Evolutionary conservation across 2,113 vertebrate species (phyloP), one percentile per base, ranked within the genome.

Genomic region (Vimba vimba): DNA sequence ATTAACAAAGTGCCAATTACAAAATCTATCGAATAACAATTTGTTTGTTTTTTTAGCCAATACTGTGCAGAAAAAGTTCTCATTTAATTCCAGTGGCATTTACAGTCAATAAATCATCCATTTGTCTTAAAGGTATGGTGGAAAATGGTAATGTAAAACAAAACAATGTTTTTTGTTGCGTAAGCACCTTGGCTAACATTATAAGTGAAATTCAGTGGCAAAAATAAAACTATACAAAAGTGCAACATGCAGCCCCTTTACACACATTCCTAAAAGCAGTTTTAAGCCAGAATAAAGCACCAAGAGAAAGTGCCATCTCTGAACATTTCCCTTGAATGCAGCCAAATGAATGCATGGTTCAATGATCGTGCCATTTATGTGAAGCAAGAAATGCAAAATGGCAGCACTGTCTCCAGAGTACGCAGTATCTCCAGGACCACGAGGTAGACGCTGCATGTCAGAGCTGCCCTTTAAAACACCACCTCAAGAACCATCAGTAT

Each of bases 261-360:
- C 2, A 71, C 33, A 23, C 39, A 23, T 71, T 71, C 68, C 68
- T 71, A 71, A 69, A 69, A 12, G 33, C 68, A 71, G 19, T 23
- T 69, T 69, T 2, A 39, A 71, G 33, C 33, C 68, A 71, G 33
- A 71, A 62, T 76, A 19, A 1, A 73, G 79, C 5, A 23, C 45
- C 17, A 21, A 73, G 75, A 12, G 60, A 47, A 45, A 25, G 47
- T 43, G 52, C 43, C 17, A 15, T 81, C 87, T 60, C 27, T 87
- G 86, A 88, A 89, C 2, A 17, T 43, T 71, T 39, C 68, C 68
- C 68, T 23, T 71, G 33, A 71, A 71, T 12, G 33, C 86, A 89
- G 88, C 86, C 55, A 71, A 66, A 73, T 43, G 73, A 23, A 60
- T 84, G 88, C 79, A 86, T 5, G 84, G 74, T 84, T 91, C 86